Percentiles rank a stretch among this genome's conserved stretches.
Evolutionary conservation across 2,888 invertebrate species (phyloP).

Genomic region (Polydrusus tereticollis): DNA sequence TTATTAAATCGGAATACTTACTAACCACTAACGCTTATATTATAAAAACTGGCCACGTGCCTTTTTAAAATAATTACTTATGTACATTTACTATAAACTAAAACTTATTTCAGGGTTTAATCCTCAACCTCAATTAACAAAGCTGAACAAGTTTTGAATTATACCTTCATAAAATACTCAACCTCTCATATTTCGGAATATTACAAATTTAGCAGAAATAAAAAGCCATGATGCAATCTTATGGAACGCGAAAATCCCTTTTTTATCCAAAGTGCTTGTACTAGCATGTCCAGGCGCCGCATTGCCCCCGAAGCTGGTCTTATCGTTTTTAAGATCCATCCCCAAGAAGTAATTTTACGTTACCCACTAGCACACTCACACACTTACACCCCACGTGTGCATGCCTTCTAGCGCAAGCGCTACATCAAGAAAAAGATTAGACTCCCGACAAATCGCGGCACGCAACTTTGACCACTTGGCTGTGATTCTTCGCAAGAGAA

Average conservation of each 20-base stretch:
- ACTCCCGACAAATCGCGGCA: conserved; percentile 29
- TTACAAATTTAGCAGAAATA: too few relatives aligned
- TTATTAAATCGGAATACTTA: too few relatives aligned
- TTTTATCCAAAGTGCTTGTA: conserved; percentile 29
- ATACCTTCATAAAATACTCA: too few relatives aligned
- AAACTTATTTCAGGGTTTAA: too few relatives aligned
- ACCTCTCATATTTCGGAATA: too few relatives aligned
- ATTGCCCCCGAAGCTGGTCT: conserved; percentile 58
- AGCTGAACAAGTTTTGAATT: too few relatives aligned
- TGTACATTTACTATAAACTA: too few relatives aligned
- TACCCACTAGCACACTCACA: conserved; percentile 53
- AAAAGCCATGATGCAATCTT: not conserved
- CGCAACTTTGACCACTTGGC: conserved; percentile 59
- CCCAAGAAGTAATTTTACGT: conserved; percentile 61
- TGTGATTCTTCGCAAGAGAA: conserved; percentile 55
- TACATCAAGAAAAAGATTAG: conserved; percentile 20
- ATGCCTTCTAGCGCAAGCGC: conserved; percentile 60
- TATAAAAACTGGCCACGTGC: too few relatives aligned
- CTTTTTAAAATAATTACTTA: too few relatives aligned
- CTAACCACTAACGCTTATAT: too few relatives aligned
- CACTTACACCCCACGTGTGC: conserved; percentile 53
- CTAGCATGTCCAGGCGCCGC: conserved; percentile 60
- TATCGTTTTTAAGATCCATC: conserved; percentile 63
- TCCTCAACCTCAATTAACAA: too few relatives aligned
- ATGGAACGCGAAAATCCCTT: not conserved